Percentiles rank a stretch among this genome's conserved stretches.
These are phyloP conservation scores for Drosophila paramelanica DNA, from an alignment of 2,888 invertebrate species.

Conservation along the genomic window DNA sequence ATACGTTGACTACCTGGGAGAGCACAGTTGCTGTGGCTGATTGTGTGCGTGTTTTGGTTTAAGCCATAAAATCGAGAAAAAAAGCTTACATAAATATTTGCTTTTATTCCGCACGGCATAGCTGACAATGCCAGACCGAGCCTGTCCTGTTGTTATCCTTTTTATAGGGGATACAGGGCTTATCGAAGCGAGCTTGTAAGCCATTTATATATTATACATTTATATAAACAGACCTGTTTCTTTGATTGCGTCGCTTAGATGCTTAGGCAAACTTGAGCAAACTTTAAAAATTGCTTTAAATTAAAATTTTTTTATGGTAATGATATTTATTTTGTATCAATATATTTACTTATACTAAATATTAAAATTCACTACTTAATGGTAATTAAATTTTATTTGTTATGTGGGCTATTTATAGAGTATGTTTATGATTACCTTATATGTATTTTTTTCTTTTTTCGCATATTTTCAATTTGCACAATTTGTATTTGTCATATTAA, in stretches of 20 bases:
- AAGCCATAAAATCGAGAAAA: constrained; percentile 2
- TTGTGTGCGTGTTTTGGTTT: constrained; percentile 45
- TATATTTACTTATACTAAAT: too few relatives aligned
- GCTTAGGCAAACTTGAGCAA: neutral
- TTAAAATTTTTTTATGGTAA: neutral
- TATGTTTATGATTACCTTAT: too few relatives aligned
- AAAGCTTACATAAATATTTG: constrained; percentile 65
- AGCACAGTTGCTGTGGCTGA: constrained; percentile 27
- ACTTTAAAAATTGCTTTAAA: neutral
- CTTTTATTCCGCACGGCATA: constrained; percentile 30
- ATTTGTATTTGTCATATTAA: neutral
- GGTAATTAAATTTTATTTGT: too few relatives aligned
- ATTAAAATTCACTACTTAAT: too few relatives aligned
- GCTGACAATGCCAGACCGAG: constrained; percentile 22
- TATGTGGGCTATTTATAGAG: too few relatives aligned
- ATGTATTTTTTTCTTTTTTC: neutral
- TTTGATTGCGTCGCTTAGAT: constrained; percentile 3
- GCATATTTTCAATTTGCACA: neutral
- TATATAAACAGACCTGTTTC: neutral
- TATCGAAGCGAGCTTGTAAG: constrained; percentile 1
- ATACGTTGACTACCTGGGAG: neutral
- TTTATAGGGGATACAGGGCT: neutral
- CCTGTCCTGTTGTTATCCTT: constrained; percentile 1
- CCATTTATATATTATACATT: constrained; percentile 14
- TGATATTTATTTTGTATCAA: too few relatives aligned